Evolutionary conservation across 2,113 vertebrate genomes (phyloP).

Genomic region (Tupaia chinensis): DNA sequence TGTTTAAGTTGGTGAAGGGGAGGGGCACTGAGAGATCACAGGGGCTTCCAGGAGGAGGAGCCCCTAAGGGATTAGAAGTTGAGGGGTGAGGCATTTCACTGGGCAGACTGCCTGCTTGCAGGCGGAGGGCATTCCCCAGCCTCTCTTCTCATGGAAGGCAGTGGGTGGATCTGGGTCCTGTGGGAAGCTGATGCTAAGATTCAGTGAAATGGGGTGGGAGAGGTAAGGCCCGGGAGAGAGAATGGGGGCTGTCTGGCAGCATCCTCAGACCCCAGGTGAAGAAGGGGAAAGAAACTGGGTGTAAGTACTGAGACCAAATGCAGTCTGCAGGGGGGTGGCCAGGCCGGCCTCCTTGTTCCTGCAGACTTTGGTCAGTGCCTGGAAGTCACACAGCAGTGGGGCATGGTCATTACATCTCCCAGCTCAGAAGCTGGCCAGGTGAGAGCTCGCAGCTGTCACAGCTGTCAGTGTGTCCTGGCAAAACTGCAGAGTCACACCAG

Average conservation of each 20-base stretch:
- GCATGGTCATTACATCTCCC: neutral
- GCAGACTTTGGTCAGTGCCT: neutral
- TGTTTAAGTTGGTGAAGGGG: too few relatives aligned
- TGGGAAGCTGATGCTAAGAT: neutral
- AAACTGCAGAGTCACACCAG: neutral
- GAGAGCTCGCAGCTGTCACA: neutral
- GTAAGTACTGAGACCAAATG: neutral
- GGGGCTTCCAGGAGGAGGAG: too few relatives aligned
- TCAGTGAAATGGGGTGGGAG: neutral
- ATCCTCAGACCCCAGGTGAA: neutral
- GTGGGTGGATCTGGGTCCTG: neutral
- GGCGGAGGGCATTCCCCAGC: neutral
- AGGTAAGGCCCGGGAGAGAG: neutral
- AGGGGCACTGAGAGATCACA: too few relatives aligned
- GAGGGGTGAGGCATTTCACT: neutral
- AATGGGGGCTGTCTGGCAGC: neutral
- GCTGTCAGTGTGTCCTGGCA: neutral
- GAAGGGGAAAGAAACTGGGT: neutral
- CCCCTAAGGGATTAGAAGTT: neutral
- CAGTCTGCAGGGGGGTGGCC: neutral
- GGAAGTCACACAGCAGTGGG: neutral
- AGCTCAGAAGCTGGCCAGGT: neutral
- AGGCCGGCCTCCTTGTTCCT: neutral
- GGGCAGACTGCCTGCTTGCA: neutral
- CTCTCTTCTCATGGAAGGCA: neutral